Evolutionary conservation across 2,888 invertebrate species (phyloP).

Genomic region (Heteromyza rotundicornis): DNA sequence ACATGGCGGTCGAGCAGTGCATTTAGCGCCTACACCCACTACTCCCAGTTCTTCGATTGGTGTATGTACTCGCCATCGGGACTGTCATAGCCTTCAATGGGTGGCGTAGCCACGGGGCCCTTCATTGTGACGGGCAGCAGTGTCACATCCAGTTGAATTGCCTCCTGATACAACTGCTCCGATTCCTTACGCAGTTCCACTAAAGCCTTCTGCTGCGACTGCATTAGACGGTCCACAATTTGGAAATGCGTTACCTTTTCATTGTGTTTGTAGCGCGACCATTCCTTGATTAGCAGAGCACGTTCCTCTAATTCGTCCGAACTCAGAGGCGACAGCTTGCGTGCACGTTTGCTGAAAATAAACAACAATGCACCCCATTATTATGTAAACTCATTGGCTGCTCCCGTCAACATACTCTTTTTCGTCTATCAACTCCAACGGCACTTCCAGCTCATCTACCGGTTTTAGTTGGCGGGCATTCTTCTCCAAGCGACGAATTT

Average conservation of each 20-base stretch:
- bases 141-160: conserved; percentile 78
- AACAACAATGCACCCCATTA: no score
- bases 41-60: conserved; percentile 79
- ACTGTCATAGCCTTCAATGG: conserved; percentile 77
- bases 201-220: conserved; percentile 79
- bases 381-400: neutral
- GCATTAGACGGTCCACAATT: conserved; percentile 72
- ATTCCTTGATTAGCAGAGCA: conserved; percentile 73
- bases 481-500: conserved; percentile 81
- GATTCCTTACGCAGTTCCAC: conserved; percentile 81
- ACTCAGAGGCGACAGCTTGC: conserved; percentile 65
- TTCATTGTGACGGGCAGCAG: conserved; percentile 72
- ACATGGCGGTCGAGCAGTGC: no score
- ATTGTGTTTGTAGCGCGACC: conserved; percentile 73
- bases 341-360: conserved; percentile 64
- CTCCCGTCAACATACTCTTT: conserved; percentile 38
- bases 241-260: conserved; percentile 72
- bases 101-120: conserved; percentile 85
- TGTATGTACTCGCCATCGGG: conserved; percentile 93
- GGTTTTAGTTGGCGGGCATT: conserved; percentile 86
- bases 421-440: conserved; percentile 66
- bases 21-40: no score
- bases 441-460: conserved; percentile 83
- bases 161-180: conserved; percentile 85
- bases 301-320: conserved; percentile 70